Base-by-base conservation (phyloP, 2,797 vertebrate genomes). In the Coregonus suidteri region DNA sequence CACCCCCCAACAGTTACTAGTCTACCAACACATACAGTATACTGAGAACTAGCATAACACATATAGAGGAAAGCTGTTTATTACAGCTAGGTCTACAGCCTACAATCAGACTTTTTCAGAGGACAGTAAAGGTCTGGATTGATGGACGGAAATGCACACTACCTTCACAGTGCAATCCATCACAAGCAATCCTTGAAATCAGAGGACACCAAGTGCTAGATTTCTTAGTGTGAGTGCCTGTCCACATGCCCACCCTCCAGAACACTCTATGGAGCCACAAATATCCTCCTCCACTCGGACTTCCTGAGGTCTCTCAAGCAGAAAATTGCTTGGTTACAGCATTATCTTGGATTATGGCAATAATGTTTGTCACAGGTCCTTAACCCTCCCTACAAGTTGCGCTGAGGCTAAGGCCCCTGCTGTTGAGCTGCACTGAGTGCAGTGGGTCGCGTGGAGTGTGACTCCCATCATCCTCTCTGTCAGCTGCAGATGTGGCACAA, bases 321-420 rank as follows among this genome's bases (percentile, higher is more conserved):
- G 93, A 95, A 95, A 95, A 95, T 95, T 95, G 94, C 92, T 94
- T 93, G 81, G 93, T 94, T 94, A 93, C 85, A 88, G 92, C 92
- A 94, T 95, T 94, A 95, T 94, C 93, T 92, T 93, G 94, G 94
- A 95, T 95, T 95, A 95, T 83, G 90, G 91, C 93, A 93, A 93
- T 94, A 93, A 88, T 93, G 92, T 91, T 88, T 90, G 91, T 90
- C 90, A 93, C 91, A 84, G 93, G 90, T 91, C 88, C 90, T 91
- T 90, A 92, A 91, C 92, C 90, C 84, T 91, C 80, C 85, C 88
- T 88, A 86, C 90, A 90, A 91, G 91, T 91, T 93, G 90, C 91
- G 91, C 90, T 90, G 87, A 90, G 82, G 80, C 85, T 92, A 90
- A 89, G 87, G 88, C 88, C 83, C 81, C 83, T 69, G 74, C 81